Conservation (phyloP, 2,888 invertebrate genomes). For the Melanargia galathea region DNA sequence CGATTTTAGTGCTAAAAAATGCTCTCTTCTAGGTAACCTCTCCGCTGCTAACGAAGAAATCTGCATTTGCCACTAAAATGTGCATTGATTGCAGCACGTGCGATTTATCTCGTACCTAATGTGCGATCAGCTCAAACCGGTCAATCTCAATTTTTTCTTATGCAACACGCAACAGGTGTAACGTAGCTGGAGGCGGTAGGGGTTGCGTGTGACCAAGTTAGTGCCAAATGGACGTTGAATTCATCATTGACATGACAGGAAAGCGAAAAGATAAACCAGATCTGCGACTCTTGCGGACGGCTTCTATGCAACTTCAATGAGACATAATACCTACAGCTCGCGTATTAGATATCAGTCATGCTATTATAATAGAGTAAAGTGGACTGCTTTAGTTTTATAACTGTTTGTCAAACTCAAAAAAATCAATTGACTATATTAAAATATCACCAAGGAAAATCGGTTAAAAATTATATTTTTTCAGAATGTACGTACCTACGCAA, state of each 20-base stretch:
- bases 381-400: neutral
- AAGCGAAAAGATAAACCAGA: conserved; percentile 21
- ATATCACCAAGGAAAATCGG: neutral
- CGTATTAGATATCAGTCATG: conserved; percentile 12
- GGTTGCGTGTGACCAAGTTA: conserved; percentile 78
- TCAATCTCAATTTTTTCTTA: conserved; percentile 46
- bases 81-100: conserved; percentile 22
- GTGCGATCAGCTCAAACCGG: conserved; percentile 41
- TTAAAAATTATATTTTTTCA: neutral
- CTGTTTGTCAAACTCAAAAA: neutral
- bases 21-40: too few species aligned
- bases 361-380: neutral
- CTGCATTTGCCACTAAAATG: neutral
- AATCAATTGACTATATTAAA: neutral
- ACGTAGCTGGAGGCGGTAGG: conserved; percentile 59
- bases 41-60: neutral
- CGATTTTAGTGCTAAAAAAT: too few species aligned
- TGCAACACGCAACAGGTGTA: conserved; percentile 63
- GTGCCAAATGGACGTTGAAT: conserved; percentile 51
- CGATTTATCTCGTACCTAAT: conserved; percentile 37
- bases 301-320: conserved; percentile 13
- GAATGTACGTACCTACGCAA: neutral
- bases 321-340: conserved; percentile 12
- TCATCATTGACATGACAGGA: conserved; percentile 22
- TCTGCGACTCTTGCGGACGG: conserved; percentile 9